phyloP scores from a whole-genome alignment of 2,888 invertebrate genomes.

The Temnothorax unifasciatus region DNA sequence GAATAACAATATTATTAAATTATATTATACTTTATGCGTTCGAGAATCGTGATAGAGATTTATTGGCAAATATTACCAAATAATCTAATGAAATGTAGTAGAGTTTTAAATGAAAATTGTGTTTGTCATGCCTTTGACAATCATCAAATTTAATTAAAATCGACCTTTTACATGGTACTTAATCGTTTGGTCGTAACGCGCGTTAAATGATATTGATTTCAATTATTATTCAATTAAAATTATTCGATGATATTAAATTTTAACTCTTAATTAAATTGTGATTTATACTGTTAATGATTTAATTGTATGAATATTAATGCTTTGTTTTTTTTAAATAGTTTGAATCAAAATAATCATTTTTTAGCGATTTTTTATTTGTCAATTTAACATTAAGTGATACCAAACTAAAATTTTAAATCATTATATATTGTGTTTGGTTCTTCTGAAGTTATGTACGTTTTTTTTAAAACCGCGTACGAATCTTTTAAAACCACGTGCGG shows the following conservation, averaged over 20 bases:
- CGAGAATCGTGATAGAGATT: background rate
- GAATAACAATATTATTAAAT: background rate
- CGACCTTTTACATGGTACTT: background rate
- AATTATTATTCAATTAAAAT: slow-evolving; percentile 24
- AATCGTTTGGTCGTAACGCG: background rate
- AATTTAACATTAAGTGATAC: background rate
- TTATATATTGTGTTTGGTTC: too few species aligned
- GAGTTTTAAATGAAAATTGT: slow-evolving; percentile 27
- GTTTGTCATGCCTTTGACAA: slow-evolving; percentile 6
- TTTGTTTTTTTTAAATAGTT: background rate
- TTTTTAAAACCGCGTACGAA: too few species aligned
- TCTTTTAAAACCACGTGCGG: too few species aligned
- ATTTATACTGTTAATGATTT: background rate
- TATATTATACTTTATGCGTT: background rate
- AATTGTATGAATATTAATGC: background rate
- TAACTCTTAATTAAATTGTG: slow-evolving; percentile 3
- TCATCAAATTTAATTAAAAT: slow-evolving; percentile 19
- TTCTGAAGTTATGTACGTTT: too few species aligned
- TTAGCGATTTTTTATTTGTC: background rate
- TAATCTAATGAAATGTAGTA: slow-evolving; percentile 5
- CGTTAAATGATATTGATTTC: slow-evolving; percentile 21
- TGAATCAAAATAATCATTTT: background rate
- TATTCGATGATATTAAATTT: slow-evolving; percentile 22
- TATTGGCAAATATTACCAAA: background rate
- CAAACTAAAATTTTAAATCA: too few species aligned